A percentile compares a stretch with the other conserved stretches of the same genome.
Conservation (phyloP, 92 coral and sea anemone species). For the Zoanthus sociatus region DNA sequence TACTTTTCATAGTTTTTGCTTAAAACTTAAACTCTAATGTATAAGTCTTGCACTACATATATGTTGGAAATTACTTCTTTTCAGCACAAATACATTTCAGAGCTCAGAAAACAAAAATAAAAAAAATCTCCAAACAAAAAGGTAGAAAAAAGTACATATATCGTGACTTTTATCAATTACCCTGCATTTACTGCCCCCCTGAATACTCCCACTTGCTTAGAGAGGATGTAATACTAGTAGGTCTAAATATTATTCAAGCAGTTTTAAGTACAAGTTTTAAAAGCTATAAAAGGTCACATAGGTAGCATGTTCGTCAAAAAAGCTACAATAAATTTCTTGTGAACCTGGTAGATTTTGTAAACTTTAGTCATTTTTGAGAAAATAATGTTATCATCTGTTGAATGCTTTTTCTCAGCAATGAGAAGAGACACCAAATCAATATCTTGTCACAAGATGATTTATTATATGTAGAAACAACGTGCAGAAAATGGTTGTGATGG, state of each 20-base stretch:
- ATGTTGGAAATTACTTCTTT: constrained; percentile 4
- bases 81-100: constrained; percentile 21
- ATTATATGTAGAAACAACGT: constrained; percentile 26
- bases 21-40: constrained; percentile 12
- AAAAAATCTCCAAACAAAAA: constrained; percentile 29
- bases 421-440: constrained; percentile 44
- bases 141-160: constrained; percentile 22
- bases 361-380: constrained; percentile 35
- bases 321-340: constrained; percentile 12
- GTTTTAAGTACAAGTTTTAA: constrained; percentile 26
- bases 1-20: constrained; percentile 8
- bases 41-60: constrained; percentile 13
- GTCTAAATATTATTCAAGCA: constrained; percentile 32
- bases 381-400: constrained; percentile 34
- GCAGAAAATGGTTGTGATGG: background rate
- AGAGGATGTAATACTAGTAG: constrained; percentile 15
- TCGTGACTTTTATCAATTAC: constrained; percentile 11
- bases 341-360: constrained; percentile 2
- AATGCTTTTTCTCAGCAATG: constrained; percentile 31
- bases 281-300: constrained; percentile 17
- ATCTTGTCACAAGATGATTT: constrained; percentile 21
- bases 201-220: constrained; percentile 19
- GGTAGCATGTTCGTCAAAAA: constrained; percentile 27
- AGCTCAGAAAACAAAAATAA: constrained; percentile 32
- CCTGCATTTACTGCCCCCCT: constrained; percentile 38